Conservation (phyloP, 2,797 vertebrate species). For the Melanotaenia pygmaea region DNA sequence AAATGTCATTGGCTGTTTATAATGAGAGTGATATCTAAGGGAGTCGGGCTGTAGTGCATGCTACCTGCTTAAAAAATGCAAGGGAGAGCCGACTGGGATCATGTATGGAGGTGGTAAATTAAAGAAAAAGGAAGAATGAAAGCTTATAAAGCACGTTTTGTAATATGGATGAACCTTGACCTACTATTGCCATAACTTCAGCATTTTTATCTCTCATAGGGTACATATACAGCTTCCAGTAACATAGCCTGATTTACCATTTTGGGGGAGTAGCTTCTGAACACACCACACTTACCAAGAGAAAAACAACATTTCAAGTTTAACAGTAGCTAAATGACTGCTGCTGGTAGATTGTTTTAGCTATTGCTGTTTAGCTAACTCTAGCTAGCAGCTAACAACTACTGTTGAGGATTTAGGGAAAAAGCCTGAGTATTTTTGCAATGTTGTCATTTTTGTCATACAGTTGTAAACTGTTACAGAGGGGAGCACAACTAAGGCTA, state of each 20-base stretch:
- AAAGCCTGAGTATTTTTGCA: not conserved
- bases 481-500: not conserved
- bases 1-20: constrained; percentile 78
- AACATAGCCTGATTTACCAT: too few relatives aligned
- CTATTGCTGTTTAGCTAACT: not conserved
- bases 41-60: constrained; percentile 10
- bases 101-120: constrained; percentile 1
- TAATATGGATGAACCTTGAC: not conserved
- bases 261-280: too few relatives aligned
- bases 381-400: too few relatives aligned
- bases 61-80: constrained; percentile 28
- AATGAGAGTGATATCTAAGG: constrained; percentile 39
- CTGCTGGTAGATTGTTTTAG: not conserved
- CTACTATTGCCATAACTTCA: not conserved
- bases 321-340: not conserved
- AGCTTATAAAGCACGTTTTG: not conserved
- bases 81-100: constrained; percentile 17
- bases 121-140: not conserved
- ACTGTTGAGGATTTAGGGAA: not conserved
- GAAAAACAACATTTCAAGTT: not conserved
- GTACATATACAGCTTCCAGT: not conserved
- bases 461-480: not conserved
- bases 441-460: not conserved
- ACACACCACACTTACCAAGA: not conserved
- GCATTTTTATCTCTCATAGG: not conserved